Evolutionary conservation across 2,797 vertebrate genomes (phyloP).

Genomic region (Propithecus deckenii): DNA sequence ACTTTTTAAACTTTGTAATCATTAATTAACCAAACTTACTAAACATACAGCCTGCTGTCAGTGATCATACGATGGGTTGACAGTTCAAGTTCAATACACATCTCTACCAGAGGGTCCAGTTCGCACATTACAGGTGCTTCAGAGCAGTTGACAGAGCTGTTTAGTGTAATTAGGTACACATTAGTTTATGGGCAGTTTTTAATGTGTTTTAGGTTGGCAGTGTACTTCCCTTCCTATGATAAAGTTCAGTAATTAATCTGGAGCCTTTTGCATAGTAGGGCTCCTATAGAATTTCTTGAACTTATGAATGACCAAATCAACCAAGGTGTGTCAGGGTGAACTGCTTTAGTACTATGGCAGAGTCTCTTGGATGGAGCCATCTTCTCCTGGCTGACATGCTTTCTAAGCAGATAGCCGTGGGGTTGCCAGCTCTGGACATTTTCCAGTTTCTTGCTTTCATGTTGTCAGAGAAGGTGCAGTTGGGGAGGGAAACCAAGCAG

Average conservation of each 20-base stretch:
- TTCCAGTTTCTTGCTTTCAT: neutral
- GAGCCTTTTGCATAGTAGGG: neutral
- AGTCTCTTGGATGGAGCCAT: neutral
- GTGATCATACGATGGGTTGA: neutral
- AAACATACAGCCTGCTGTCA: neutral
- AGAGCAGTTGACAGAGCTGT: neutral
- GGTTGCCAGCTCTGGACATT: neutral
- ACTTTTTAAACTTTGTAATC: neutral
- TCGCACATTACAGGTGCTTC: rapidly evolving
- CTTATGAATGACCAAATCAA: neutral
- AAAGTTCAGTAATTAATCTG: neutral
- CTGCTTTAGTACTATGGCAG: neutral
- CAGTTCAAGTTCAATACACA: neutral
- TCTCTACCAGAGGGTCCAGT: neutral
- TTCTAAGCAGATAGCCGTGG: neutral
- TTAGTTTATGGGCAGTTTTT: neutral
- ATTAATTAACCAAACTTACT: neutral
- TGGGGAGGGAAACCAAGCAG: neutral
- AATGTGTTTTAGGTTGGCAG: neutral
- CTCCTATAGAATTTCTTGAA: neutral
- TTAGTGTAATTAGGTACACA: neutral
- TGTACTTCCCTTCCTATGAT: neutral
- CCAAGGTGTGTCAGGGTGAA: neutral
- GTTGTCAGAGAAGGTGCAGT: neutral
- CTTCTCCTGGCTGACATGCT: neutral